A percentile compares a stretch with the other conserved stretches of the same genome.
Conservation (phyloP, 2,113 vertebrate genomes). For the Myanophis thanlyinensis region DNA sequence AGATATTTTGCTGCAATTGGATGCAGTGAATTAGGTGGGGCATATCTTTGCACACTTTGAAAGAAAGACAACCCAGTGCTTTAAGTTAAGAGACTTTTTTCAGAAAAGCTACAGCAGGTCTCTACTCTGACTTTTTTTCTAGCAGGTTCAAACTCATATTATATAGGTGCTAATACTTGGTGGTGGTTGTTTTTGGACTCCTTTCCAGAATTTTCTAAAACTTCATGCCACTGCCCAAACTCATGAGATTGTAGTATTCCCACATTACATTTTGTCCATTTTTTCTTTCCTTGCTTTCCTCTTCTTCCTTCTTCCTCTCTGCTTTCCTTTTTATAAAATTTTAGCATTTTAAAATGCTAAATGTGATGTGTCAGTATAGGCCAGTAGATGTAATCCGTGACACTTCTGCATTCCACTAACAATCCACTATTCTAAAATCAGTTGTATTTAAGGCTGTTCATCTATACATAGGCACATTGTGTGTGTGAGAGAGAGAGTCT, state of each 20-base stretch:
- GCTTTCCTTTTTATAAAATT: not conserved
- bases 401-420: not conserved
- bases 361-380: not conserved
- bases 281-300: not conserved
- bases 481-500: not conserved
- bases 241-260: not conserved
- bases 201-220: not conserved
- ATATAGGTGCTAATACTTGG: not conserved
- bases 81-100: not conserved
- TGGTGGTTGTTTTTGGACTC: not conserved
- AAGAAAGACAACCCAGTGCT: not conserved
- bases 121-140: not conserved
- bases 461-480: not conserved
- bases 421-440: not conserved
- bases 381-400: not conserved
- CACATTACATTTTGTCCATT: not conserved
- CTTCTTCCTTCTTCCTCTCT: not conserved
- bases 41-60: not conserved
- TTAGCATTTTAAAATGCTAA: not conserved
- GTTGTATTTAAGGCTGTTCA: not conserved
- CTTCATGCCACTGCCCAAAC: not conserved
- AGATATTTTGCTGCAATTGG: not conserved
- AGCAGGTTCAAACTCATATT: not conserved
- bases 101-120: not conserved
- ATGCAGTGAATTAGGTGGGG: not conserved